Evolutionary conservation across 2,797 vertebrate species (phyloP).

Genomic region (Fundulus diaphanus): DNA sequence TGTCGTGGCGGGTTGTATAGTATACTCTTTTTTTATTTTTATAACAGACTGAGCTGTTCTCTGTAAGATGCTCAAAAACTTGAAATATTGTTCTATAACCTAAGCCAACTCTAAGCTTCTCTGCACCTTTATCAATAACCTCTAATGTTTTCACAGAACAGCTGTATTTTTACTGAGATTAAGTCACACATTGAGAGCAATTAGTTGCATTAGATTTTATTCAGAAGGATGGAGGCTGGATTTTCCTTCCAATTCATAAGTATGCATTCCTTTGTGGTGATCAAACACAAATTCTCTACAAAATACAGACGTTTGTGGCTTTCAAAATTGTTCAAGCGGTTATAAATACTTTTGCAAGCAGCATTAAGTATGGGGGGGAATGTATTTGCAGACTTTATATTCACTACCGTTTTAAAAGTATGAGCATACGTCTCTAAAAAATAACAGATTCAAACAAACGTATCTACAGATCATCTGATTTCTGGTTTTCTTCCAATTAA

Average conservation of each 20-base stretch:
- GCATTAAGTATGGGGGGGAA: neutral
- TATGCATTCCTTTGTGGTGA: neutral
- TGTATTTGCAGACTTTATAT: neutral
- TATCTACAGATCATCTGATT: neutral
- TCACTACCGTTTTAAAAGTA: neutral
- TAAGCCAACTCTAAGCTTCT: too few species aligned
- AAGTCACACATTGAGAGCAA: neutral
- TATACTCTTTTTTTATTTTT: too few species aligned
- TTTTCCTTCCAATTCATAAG: neutral
- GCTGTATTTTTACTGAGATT: neutral
- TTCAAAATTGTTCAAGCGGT: neutral
- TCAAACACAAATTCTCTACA: neutral
- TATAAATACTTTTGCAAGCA: neutral
- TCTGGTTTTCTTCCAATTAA: neutral
- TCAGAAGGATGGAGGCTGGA: neutral
- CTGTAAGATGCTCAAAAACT: too few species aligned
- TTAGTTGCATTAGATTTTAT: neutral
- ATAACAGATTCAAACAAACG: neutral
- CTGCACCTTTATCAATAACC: too few species aligned
- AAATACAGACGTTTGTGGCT: neutral
- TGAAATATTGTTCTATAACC: too few species aligned
- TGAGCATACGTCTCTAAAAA: neutral
- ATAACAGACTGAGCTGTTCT: too few species aligned
- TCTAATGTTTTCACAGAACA: too few species aligned
- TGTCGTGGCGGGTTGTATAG: too few species aligned